phyloP scores from a whole-genome alignment of 2,113 vertebrate species.

The Pseudorectes ferrugineus region DNA sequence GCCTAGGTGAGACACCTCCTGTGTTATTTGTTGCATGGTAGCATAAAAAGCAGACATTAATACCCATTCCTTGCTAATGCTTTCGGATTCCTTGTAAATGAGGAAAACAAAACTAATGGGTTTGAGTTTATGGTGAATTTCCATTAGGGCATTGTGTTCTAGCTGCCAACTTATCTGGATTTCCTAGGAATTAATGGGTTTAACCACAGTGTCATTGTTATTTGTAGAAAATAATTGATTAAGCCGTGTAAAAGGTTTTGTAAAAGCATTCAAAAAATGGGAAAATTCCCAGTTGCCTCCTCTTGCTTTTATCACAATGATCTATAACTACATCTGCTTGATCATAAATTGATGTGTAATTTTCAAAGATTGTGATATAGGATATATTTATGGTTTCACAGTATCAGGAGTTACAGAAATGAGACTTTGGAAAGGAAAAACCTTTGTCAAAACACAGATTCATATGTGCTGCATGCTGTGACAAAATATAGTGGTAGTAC shows the following conservation, averaged over 20 bases:
- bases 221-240: conserved; percentile 24
- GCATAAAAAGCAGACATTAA: neutral
- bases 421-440: neutral
- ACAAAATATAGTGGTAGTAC: neutral
- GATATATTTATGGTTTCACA: neutral
- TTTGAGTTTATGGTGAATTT: neutral
- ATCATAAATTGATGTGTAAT: neutral
- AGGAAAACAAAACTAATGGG: neutral
- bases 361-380: neutral
- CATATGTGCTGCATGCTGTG: neutral
- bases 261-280: neutral
- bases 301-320: neutral
- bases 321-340: neutral
- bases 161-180: conserved; percentile 8
- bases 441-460: neutral
- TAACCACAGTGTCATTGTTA: neutral
- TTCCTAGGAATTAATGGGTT: conserved; percentile 15
- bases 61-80: neutral
- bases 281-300: neutral
- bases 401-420: neutral
- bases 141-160: neutral
- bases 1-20: neutral
- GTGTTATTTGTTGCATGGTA: neutral
- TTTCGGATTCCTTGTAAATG: neutral
- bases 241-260: neutral